A percentile compares a stretch with the other conserved stretches of the same genome.
Conservation (phyloP, 2,797 vertebrate species). For the Tympanoctomys barrerae region DNA sequence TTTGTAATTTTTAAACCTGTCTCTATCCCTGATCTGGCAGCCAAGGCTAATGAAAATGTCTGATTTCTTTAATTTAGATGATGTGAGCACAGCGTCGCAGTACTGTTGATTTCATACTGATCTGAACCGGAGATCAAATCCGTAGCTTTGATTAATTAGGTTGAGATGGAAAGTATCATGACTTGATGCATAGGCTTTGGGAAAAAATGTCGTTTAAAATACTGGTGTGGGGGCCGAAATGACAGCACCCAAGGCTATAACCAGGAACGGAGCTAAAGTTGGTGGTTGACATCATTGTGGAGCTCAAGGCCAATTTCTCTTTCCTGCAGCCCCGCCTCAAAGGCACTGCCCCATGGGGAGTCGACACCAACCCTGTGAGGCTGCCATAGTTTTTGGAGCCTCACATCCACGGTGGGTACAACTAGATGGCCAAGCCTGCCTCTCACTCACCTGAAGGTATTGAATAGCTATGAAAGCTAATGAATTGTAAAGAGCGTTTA, state of each 20-base stretch:
- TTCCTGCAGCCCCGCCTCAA: neutral
- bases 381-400: neutral
- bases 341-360: neutral
- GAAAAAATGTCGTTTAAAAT: conserved; percentile 49
- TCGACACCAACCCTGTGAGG: neutral
- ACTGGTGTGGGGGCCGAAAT: neutral
- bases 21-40: neutral
- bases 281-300: no score
- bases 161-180: conserved; percentile 14
- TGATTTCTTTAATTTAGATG: conserved; percentile 46
- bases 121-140: neutral
- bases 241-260: neutral
- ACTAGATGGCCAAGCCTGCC: neutral
- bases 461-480: conserved; percentile 9
- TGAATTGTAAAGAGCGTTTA: neutral
- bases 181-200: neutral
- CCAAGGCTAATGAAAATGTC: conserved; percentile 37
- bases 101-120: conserved; percentile 17
- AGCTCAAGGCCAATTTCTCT: neutral
- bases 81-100: neutral
- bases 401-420: neutral
- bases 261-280: neutral
- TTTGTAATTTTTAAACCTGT: neutral
- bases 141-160: conserved; percentile 48
- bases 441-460: neutral